Evolutionary conservation across 2,113 vertebrate species (phyloP).

Genomic region (Brachyhypopomus occidentalis): DNA sequence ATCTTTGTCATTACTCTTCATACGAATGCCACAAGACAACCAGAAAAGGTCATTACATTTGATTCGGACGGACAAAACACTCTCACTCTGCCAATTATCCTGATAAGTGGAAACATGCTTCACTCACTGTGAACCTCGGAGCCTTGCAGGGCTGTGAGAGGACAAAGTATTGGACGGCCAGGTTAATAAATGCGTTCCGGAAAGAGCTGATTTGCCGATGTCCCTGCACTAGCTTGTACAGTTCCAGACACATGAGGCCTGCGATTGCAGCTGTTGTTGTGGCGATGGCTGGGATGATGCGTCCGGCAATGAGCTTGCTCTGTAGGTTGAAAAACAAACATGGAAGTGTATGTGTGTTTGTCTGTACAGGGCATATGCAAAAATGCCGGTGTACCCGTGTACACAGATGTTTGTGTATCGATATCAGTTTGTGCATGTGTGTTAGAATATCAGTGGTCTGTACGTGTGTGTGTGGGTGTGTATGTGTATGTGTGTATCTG

Average conservation of each 20-base stretch:
- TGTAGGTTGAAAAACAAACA: slow-evolving; percentile 59
- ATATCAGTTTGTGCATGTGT: no score
- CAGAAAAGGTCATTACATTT: no score
- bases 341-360: not conserved
- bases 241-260: slow-evolving; percentile 83
- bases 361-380: not conserved
- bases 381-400: not conserved
- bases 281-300: slow-evolving; percentile 86
- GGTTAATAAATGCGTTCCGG: slow-evolving; percentile 71
- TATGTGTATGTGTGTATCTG: no score
- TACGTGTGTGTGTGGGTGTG: no score
- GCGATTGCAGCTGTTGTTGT: slow-evolving; percentile 85
- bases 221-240: slow-evolving; percentile 83
- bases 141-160: slow-evolving; percentile 55
- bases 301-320: slow-evolving; percentile 83
- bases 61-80: no score
- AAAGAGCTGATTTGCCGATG: slow-evolving; percentile 67
- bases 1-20: no score
- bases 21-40: no score
- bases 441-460: no score
- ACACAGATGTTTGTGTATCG: not conserved
- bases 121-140: slow-evolving; percentile 67
- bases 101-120: slow-evolving; percentile 7
- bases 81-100: not conserved
- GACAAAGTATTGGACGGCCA: slow-evolving; percentile 68